These are phyloP conservation scores for Prunella himalayana DNA, from an alignment of 2,113 vertebrate species.

Conservation along the genomic window DNA sequence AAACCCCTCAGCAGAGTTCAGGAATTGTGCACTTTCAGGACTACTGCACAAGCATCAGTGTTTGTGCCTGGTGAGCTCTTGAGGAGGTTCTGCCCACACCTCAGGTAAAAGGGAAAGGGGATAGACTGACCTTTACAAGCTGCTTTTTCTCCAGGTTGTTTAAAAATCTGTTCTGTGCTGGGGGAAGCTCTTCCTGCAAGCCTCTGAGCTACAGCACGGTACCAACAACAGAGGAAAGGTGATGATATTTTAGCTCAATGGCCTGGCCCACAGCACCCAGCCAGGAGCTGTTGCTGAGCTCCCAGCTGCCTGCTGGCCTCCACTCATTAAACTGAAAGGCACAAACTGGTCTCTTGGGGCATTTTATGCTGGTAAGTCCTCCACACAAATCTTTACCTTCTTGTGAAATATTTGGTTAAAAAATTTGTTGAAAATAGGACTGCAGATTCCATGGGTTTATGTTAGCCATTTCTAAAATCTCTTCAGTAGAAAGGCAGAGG, in stretches of 20 bases:
- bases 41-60: fast-evolving
- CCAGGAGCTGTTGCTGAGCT: background rate
- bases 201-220: background rate
- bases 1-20: background rate
- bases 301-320: background rate
- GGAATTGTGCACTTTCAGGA: background rate
- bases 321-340: background rate
- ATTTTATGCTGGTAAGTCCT: background rate
- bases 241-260: background rate
- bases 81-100: background rate
- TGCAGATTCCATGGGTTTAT: background rate
- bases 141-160: background rate
- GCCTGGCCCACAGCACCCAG: background rate
- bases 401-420: background rate
- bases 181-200: background rate
- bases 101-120: background rate
- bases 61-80: background rate
- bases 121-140: background rate
- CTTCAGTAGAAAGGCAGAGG: background rate
- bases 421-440: background rate
- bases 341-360: background rate
- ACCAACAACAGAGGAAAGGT: background rate
- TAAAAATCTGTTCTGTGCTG: background rate
- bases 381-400: background rate
- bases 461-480: background rate